Percentiles rank a stretch among this genome's conserved stretches.
These are phyloP conservation scores for Drosophila macrospina DNA, from an alignment of 2,888 invertebrate genomes.

Conservation along the genomic window DNA sequence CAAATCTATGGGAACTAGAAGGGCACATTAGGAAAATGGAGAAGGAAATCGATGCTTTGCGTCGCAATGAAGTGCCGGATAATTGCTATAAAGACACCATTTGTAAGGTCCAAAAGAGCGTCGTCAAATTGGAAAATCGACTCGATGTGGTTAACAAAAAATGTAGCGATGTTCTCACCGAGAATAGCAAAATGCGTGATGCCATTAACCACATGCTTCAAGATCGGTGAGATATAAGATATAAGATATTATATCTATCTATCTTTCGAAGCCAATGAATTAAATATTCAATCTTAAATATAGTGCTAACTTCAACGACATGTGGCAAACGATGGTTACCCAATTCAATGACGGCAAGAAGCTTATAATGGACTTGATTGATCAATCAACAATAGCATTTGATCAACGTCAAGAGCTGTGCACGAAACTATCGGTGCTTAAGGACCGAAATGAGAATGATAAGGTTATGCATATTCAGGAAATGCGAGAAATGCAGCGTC, in stretches of 20 bases:
- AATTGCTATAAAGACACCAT: constrained; percentile 86
- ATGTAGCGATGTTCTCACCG: constrained; percentile 90
- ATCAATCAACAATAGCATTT: constrained; percentile 94
- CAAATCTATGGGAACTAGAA: constrained; percentile 86
- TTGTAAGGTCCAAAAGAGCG: constrained; percentile 85
- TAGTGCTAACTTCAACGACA: constrained; percentile 92
- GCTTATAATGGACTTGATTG: constrained; percentile 93
- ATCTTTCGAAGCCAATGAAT: background rate
- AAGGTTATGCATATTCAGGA: constrained; percentile 90
- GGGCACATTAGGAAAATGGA: constrained; percentile 86
- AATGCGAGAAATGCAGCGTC: constrained; percentile 94
- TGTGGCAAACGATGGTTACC: constrained; percentile 92
- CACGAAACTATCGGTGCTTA: constrained; percentile 91
- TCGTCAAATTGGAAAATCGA: constrained; percentile 90
- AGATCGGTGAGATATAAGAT: constrained; percentile 88
- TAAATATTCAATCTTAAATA: too few relatives aligned
- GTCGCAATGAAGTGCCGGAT: constrained; percentile 86
- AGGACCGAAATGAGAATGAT: constrained; percentile 92
- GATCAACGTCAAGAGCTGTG: constrained; percentile 94
- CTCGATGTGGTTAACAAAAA: constrained; percentile 91
- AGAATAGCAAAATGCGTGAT: constrained; percentile 90
- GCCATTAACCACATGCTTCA: constrained; percentile 93
- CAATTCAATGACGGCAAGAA: constrained; percentile 92
- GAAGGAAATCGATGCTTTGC: constrained; percentile 83
- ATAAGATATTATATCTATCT: too few relatives aligned